Evolutionary conservation across 2,113 vertebrate genomes (phyloP), one percentile per base, ranked within the genome.

Genomic region (Baryphthengus martii): DNA sequence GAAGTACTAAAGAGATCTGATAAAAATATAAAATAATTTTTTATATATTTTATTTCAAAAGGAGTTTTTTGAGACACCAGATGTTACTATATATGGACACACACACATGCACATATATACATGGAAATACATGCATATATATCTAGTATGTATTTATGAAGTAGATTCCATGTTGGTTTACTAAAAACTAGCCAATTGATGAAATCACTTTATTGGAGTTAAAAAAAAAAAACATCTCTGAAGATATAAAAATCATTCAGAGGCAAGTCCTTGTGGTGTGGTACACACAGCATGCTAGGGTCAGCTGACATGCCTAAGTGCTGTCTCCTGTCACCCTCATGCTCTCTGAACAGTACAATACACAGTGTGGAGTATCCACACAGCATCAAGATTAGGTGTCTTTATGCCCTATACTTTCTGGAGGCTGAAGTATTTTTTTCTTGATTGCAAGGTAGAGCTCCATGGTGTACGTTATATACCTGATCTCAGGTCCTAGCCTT

Each of bases 311-410:
- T 17, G n/a, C 52, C 35, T n/a, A 37, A 37, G 10, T n/a, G n/a
- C 49, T 66, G 26, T 50, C 37, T 85, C 13, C 29, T 47, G 42
- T 49, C 29, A 45, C 18, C 31, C 40, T 82, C 9, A 1, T 2
- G 5, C 31, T 89, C 33, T 42, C 45, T n/a, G 11, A 72, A 17
- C 2, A 56, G 9, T 20, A 7, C 39, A 28, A 9, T 14, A 56
- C 19, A 49, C 7, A 35, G 21, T 31, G 11, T 23, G 29, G 61
- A 55, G n/a, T 59, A 78, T 12, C 39, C 47, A 67, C 24, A 24
- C 20, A 53, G 16, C 6, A 9, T 9, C n/a, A 35, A 67, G 0
- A 0, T 24, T 9, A 40, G 19, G 9, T 65, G 18, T 7, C 26
- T 87, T 45, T 40, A 42, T 55, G 39, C 7, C 33, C 20, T 78